These are phyloP conservation scores for Vespertilio murinus DNA, from an alignment of 2,797 vertebrate genomes.

Conservation along the genomic window DNA sequence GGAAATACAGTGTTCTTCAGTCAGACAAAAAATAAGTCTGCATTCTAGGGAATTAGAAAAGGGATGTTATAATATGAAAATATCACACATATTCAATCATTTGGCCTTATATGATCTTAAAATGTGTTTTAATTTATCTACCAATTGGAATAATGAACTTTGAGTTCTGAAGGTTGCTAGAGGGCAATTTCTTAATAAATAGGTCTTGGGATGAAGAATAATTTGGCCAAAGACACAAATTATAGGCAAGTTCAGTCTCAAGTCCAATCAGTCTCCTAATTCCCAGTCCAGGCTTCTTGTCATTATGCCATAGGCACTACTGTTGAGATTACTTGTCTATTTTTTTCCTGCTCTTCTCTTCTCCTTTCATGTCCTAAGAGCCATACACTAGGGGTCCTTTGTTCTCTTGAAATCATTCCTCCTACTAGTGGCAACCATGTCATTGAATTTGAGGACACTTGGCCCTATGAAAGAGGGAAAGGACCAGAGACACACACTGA, in stretches of 20 bases:
- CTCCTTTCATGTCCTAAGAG: background rate
- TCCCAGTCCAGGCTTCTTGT: background rate
- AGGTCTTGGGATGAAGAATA: background rate
- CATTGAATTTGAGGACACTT: background rate
- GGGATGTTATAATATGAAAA: background rate
- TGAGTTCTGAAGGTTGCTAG: conserved; percentile 32
- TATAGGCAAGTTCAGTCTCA: conserved; percentile 1
- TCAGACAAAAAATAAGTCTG: background rate
- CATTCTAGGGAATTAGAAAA: background rate
- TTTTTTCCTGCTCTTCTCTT: background rate
- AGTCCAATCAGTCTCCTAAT: background rate
- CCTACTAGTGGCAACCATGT: background rate
- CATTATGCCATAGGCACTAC: background rate
- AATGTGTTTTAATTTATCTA: conserved; percentile 39
- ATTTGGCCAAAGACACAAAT: conserved; percentile 22
- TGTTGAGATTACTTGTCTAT: background rate
- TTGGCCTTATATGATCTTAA: background rate
- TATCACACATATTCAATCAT: background rate
- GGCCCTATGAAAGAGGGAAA: background rate
- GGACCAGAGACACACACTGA: background rate
- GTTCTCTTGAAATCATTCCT: background rate
- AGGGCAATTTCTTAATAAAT: conserved; percentile 36
- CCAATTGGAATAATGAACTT: background rate
- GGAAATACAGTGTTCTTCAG: background rate
- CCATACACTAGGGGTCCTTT: background rate